phyloP scores from a whole-genome alignment of 2,113 vertebrate genomes.

The Nannospalax galili region DNA sequence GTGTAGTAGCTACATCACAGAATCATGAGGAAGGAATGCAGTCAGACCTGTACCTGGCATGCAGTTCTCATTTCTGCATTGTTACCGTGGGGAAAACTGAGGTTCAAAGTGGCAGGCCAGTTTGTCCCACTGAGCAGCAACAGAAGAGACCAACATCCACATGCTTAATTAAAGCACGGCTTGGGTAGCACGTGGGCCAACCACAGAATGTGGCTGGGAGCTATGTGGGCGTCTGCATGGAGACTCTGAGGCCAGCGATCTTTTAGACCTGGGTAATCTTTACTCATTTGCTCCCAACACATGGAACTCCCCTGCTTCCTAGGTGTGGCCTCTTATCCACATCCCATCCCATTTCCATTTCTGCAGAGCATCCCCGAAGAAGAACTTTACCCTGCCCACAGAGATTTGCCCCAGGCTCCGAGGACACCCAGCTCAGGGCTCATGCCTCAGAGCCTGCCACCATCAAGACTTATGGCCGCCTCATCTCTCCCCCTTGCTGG shows the following conservation, averaged over 20 bases:
- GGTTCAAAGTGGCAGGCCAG: neutral
- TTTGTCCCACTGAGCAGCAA: neutral
- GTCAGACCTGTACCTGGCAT: neutral
- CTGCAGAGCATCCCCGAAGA: conserved; percentile 51
- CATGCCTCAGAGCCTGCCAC: conserved; percentile 70
- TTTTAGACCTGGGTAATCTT: neutral
- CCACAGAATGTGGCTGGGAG: too few relatives aligned
- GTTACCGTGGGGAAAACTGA: neutral
- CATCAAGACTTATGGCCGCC: conserved; percentile 74
- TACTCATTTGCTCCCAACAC: neutral
- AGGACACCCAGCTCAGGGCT: conserved; percentile 34
- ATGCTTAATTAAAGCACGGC: neutral
- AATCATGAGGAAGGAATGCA: neutral
- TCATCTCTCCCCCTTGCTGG: conserved; percentile 75
- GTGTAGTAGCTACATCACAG: neutral
- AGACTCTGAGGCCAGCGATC: neutral
- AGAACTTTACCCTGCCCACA: conserved; percentile 39
- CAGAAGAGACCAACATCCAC: neutral
- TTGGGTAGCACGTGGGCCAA: neutral
- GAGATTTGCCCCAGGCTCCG: conserved; percentile 59
- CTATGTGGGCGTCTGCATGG: neutral
- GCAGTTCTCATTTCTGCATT: neutral
- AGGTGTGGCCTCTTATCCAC: neutral
- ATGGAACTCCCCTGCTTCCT: neutral
- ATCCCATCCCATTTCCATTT: neutral